phyloP scores from a whole-genome alignment of 2,888 invertebrate species.

The Perdita meconis region DNA sequence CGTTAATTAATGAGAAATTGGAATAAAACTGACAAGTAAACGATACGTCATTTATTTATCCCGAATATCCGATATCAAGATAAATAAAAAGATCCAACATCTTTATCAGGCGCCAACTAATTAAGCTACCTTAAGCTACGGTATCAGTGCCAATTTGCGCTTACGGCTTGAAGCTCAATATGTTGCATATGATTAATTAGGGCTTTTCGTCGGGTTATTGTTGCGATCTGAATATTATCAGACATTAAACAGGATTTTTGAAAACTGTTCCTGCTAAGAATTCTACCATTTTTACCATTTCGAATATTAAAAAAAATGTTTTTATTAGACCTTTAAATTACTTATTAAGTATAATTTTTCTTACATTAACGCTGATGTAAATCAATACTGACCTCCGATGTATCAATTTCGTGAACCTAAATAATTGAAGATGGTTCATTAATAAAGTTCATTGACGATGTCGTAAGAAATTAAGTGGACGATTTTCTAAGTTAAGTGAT shows the following conservation, averaged over 20 bases:
- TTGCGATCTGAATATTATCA: slow-evolving; percentile 28
- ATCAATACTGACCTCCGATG: background rate
- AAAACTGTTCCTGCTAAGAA: no score
- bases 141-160: slow-evolving; percentile 62
- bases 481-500: slow-evolving; percentile 72
- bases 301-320: no score
- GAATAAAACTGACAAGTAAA: background rate
- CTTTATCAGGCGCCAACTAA: slow-evolving; percentile 55
- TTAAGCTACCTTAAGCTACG: slow-evolving; percentile 63
- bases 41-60: background rate
- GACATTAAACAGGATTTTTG: slow-evolving; percentile 44
- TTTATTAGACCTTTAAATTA: no score
- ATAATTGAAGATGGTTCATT: slow-evolving; percentile 9
- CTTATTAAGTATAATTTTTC: no score
- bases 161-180: slow-evolving; percentile 38
- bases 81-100: slow-evolving; percentile 21
- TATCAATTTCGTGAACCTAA: background rate
- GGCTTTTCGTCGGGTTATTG: slow-evolving; percentile 57
- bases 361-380: background rate
- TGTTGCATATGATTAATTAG: slow-evolving; percentile 63
- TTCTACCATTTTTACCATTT: no score
- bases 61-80: background rate
- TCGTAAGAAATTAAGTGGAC: slow-evolving; percentile 71
- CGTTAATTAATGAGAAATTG: background rate
- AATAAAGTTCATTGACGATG: slow-evolving; percentile 69